A percentile compares a stretch with the other conserved stretches of the same genome.
phyloP scores from a whole-genome alignment of 2,888 invertebrate genomes.

The Auanema sp. region DNA sequence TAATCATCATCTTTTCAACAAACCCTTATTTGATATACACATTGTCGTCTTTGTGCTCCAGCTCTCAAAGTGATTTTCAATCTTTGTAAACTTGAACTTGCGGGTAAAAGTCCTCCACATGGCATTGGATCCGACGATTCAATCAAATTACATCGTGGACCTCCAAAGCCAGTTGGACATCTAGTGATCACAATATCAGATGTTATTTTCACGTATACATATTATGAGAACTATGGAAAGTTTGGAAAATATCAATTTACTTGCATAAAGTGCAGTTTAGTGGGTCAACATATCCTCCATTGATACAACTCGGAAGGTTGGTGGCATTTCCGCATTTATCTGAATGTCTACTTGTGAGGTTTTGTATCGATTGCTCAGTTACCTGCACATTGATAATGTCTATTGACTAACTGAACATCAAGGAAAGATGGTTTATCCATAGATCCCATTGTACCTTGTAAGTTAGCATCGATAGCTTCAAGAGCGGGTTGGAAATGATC shows the following conservation, averaged over 20 bases:
- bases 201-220: not conserved
- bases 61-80: constrained; percentile 16
- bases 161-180: constrained; percentile 25
- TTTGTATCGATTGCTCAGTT: not conserved
- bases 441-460: constrained; percentile 21
- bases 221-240: no score
- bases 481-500: constrained; percentile 14
- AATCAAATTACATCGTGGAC: constrained; percentile 16
- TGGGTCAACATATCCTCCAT: constrained; percentile 21
- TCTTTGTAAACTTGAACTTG: constrained; percentile 9
- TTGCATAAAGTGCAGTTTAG: constrained; percentile 19
- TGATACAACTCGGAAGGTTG: constrained; percentile 11
- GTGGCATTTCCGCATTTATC: constrained; percentile 1
- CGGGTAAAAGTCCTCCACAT: constrained; percentile 20
- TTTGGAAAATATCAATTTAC: constrained; percentile 7
- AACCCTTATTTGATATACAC: constrained; percentile 20
- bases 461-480: constrained; percentile 13
- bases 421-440: constrained; percentile 21
- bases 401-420: constrained; percentile 16
- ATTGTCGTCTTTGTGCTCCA: constrained; percentile 11
- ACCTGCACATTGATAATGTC: constrained; percentile 20
- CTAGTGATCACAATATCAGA: constrained; percentile 10
- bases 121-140: constrained; percentile 10
- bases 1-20: not conserved
- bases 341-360: not conserved